A percentile compares a stretch with the other conserved stretches of the same genome.
Evolutionary conservation across 2,113 vertebrate species (phyloP).

Genomic region (Naja naja): DNA sequence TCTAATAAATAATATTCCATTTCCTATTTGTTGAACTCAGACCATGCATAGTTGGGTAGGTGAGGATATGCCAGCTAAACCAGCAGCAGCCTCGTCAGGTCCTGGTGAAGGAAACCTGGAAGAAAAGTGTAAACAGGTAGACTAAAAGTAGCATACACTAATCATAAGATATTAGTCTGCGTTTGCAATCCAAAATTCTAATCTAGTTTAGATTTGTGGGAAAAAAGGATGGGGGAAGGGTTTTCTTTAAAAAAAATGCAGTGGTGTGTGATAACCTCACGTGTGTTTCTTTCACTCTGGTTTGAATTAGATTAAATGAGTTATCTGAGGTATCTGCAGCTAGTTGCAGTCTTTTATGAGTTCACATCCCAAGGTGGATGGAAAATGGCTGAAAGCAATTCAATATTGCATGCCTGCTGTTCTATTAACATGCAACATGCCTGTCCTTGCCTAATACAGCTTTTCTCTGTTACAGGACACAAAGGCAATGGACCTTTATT

Average conservation of each 20-base stretch:
- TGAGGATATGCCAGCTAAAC: constrained; percentile 87
- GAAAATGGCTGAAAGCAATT: background rate
- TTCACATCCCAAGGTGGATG: background rate
- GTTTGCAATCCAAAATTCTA: constrained; percentile 64
- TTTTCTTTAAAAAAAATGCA: constrained; percentile 42
- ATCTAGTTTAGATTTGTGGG: constrained; percentile 38
- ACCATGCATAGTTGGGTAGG: constrained; percentile 88
- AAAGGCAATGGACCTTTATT: background rate
- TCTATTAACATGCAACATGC: fast-evolving
- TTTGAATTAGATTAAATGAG: constrained; percentile 11
- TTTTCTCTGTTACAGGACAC: background rate
- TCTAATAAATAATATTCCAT: constrained; percentile 54
- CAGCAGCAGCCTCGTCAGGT: constrained; percentile 80
- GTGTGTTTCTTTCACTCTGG: constrained; percentile 42
- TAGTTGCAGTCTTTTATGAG: background rate
- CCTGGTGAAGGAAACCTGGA: constrained; percentile 88
- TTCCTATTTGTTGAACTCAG: constrained; percentile 78
- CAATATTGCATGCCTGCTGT: background rate
- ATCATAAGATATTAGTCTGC: constrained; percentile 67
- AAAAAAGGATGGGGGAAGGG: constrained; percentile 19
- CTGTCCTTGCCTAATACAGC: background rate
- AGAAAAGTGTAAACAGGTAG: constrained; percentile 97
- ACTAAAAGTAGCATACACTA: constrained; percentile 66
- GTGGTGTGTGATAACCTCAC: constrained; percentile 40
- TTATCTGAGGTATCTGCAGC: background rate